These are phyloP conservation scores for Protobothrops flavoviridis DNA, from an alignment of 2,113 vertebrate species.

Conservation along the genomic window DNA sequence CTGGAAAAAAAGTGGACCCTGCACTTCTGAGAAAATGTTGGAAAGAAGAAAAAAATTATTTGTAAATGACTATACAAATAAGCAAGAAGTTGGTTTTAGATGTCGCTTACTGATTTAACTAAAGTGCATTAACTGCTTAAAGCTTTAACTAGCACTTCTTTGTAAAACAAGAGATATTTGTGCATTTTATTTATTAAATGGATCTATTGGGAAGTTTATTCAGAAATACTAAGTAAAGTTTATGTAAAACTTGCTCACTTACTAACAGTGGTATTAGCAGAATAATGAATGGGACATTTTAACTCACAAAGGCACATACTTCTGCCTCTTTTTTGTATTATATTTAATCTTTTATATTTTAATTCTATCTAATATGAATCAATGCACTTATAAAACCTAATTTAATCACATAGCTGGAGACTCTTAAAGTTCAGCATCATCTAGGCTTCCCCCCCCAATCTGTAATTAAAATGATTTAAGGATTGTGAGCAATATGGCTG, in stretches of 20 bases:
- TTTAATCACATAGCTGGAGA: constrained; percentile 35
- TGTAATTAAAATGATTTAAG: constrained; percentile 59
- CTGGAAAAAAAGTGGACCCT: background rate
- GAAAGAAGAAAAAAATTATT: background rate
- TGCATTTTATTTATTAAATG: background rate
- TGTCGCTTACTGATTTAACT: background rate
- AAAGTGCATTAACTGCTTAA: background rate
- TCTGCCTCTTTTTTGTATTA: constrained; percentile 30
- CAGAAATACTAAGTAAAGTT: background rate
- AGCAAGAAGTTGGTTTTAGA: background rate
- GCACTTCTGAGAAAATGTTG: background rate
- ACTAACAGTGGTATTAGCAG: background rate
- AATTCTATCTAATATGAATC: constrained; percentile 36
- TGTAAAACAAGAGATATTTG: background rate
- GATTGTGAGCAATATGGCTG: constrained; percentile 39
- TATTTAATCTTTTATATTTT: constrained; percentile 43
- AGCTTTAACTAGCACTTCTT: background rate
- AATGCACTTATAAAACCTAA: constrained; percentile 38
- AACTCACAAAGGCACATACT: background rate
- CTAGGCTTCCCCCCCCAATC: background rate
- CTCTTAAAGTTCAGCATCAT: constrained; percentile 31
- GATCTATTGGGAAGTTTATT: background rate
- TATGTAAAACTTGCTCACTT: background rate
- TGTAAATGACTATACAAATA: background rate
- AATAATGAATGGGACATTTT: background rate